A percentile compares a stretch with the other conserved stretches of the same genome.
Evolutionary conservation across 92 coral and sea anemone species (phyloP).

Genomic region (Palythoa heliodiscus): DNA sequence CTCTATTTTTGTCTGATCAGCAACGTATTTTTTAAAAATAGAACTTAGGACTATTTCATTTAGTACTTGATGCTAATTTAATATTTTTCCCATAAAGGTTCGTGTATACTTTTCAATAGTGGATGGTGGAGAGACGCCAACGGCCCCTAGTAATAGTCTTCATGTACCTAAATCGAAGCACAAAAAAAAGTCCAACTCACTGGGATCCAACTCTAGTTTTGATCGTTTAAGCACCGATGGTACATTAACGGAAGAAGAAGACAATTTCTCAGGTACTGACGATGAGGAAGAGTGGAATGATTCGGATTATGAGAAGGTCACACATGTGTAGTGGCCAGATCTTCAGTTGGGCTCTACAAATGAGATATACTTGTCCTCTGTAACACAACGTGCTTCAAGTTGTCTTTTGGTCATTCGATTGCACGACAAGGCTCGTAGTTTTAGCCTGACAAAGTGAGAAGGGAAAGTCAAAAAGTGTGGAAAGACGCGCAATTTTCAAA

Average conservation of each 20-base stretch:
- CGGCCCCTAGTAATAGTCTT: neutral
- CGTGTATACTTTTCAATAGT: slow-evolving; percentile 28
- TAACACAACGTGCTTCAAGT: neutral
- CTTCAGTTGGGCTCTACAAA: neutral
- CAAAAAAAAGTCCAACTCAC: slow-evolving; percentile 39
- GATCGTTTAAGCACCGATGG: slow-evolving; percentile 47
- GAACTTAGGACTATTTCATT: neutral
- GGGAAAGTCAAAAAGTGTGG: neutral
- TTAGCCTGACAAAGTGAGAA: neutral
- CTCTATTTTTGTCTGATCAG: neutral
- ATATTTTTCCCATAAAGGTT: slow-evolving; percentile 9
- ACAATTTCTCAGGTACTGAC: slow-evolving; percentile 86
- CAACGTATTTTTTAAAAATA: no score
- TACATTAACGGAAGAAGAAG: slow-evolving; percentile 54
- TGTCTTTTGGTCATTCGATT: neutral
- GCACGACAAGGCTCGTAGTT: neutral
- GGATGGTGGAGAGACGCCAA: neutral
- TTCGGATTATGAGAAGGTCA: slow-evolving; percentile 2
- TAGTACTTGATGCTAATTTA: neutral
- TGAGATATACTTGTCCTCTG: neutral
- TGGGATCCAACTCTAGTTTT: slow-evolving; percentile 55
- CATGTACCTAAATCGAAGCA: slow-evolving; percentile 24
- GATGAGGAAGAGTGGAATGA: slow-evolving; percentile 80
- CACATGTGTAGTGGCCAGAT: slow-evolving; percentile 12
- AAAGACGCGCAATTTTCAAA: neutral